These are phyloP conservation scores for Trissonchulus sp. DNA, from an alignment of 2,888 invertebrate genomes.

Conservation along the genomic window DNA sequence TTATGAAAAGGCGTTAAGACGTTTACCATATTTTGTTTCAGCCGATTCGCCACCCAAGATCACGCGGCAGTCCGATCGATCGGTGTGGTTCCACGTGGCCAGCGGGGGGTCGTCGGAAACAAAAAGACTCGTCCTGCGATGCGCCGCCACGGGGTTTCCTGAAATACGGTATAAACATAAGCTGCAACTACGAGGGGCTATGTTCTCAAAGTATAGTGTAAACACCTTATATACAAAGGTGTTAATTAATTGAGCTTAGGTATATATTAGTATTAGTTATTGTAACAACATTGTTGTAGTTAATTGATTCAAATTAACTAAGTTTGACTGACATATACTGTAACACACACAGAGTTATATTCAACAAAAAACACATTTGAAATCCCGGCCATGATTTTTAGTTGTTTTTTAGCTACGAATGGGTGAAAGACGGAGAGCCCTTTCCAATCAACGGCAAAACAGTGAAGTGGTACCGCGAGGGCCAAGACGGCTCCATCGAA, in stretches of 20 bases:
- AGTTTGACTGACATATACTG: too few relatives aligned
- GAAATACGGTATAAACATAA: conserved; percentile 12
- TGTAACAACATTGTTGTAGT: too few relatives aligned
- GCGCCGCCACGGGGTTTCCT: conserved; percentile 35
- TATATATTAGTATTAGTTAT: too few relatives aligned
- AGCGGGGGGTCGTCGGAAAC: conserved; percentile 19
- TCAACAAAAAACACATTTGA: too few relatives aligned
- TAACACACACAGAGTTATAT: too few relatives aligned
- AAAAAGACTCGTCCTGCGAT: conserved; percentile 39
- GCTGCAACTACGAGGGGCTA: too few relatives aligned
- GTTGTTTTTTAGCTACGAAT: conserved; percentile 44
- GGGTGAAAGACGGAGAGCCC: conserved; percentile 42
- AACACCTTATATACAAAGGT: too few relatives aligned
- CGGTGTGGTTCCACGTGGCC: conserved; percentile 31
- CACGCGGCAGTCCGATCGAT: conserved; percentile 14
- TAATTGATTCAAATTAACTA: too few relatives aligned
- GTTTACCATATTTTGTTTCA: conserved; percentile 21
- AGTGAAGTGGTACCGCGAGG: conserved; percentile 42
- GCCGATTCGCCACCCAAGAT: conserved; percentile 30
- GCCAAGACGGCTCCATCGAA: conserved; percentile 52
- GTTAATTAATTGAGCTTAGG: too few relatives aligned
- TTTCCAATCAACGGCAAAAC: conserved; percentile 40
- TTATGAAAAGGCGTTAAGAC: too few relatives aligned
- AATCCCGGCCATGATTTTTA: too few relatives aligned
- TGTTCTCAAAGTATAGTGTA: too few relatives aligned